Evolutionary conservation across 2,888 invertebrate species (phyloP).

Genomic region (Euzetes globulus): DNA sequence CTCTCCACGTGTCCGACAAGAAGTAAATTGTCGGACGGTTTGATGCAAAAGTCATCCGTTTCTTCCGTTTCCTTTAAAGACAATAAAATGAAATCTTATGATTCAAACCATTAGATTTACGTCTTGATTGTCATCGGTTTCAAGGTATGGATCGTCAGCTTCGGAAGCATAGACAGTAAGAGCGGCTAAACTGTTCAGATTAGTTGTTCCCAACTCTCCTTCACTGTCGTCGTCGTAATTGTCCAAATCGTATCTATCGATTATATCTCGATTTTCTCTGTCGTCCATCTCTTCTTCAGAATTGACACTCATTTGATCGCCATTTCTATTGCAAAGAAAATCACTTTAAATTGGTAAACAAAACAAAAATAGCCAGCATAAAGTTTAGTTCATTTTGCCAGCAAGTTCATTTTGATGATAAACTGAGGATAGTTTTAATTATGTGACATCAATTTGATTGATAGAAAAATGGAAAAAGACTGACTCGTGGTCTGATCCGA

Average conservation of each 20-base stretch:
- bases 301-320: conserved; percentile 13
- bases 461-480: background rate
- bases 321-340: conserved; percentile 10
- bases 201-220: conserved; percentile 12
- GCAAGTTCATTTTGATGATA: too few relatives aligned
- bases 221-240: conserved; percentile 47
- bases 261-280: conserved; percentile 52
- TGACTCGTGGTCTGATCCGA: conserved; percentile 43
- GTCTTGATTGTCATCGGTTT: conserved; percentile 46
- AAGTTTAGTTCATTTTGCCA: too few relatives aligned
- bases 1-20: conserved; percentile 77
- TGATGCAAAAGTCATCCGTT: conserved; percentile 81
- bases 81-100: conserved; percentile 37
- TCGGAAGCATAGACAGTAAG: conserved; percentile 47
- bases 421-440: too few relatives aligned
- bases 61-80: conserved; percentile 51
- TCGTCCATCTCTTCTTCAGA: conserved; percentile 49
- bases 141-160: conserved; percentile 50
- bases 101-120: conserved; percentile 52
- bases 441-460: too few relatives aligned
- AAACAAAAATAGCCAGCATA: too few relatives aligned
- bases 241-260: conserved; percentile 56
- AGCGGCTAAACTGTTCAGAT: conserved; percentile 43
- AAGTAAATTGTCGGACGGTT: conserved; percentile 78
- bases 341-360: too few relatives aligned